phyloP scores from a whole-genome alignment of 2,113 vertebrate species.

The Mobula hypostoma region DNA sequence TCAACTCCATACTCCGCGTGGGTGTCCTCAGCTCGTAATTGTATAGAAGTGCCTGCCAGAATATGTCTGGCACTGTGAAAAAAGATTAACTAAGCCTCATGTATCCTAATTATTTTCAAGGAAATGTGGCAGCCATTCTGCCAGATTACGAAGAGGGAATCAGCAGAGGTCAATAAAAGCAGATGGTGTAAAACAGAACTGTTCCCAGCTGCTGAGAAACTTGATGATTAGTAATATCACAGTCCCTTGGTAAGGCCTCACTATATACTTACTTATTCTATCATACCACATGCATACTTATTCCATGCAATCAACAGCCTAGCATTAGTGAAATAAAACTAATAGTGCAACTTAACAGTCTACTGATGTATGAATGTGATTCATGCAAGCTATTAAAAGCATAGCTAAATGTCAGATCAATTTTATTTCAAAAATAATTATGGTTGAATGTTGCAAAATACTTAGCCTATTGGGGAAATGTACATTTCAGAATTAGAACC shows the following conservation, averaged over 20 bases:
- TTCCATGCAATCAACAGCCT: not conserved
- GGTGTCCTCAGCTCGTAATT: not conserved
- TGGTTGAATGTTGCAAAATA: not conserved
- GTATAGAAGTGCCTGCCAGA: not conserved
- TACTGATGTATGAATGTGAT: not conserved
- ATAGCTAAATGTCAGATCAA: not conserved
- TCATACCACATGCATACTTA: not conserved
- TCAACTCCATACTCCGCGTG: not conserved
- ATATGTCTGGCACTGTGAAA: not conserved
- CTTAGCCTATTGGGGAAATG: not conserved
- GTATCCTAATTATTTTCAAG: not conserved
- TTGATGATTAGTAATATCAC: not conserved
- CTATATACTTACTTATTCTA: not conserved
- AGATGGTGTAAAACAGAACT: conserved; percentile 19
- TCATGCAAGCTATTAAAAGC: not conserved
- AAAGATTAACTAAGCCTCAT: not conserved
- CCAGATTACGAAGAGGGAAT: not conserved
- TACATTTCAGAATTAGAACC: not conserved
- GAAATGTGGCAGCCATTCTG: not conserved
- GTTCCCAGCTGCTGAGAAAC: not conserved
- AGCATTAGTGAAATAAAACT: not conserved
- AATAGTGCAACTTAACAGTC: not conserved
- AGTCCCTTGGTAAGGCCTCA: conserved; percentile 15
- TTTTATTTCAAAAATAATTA: not conserved
- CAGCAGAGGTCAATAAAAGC: conserved; percentile 10